Conservation (phyloP, 64 coral and sea anemone species). For the Montipora efflorescens region DNA sequence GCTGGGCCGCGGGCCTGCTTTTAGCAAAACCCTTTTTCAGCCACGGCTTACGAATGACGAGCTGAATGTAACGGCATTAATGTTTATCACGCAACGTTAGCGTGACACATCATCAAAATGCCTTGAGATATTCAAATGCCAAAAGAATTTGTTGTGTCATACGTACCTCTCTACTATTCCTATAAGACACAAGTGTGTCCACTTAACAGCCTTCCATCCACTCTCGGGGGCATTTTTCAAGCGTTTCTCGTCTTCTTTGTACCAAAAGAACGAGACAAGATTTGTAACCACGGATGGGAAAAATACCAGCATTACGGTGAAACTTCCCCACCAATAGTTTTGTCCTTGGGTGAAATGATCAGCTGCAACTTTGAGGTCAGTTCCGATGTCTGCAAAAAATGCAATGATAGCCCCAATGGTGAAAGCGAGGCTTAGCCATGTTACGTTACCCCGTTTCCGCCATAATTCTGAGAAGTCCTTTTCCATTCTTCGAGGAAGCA, state of each 20-base stretch:
- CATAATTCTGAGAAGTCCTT: constrained; percentile 71
- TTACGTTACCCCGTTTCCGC: constrained; percentile 77
- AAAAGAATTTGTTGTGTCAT: not conserved
- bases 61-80: too few species aligned
- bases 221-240: constrained; percentile 41
- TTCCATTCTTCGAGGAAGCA: constrained; percentile 50
- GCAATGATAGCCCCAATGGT: constrained; percentile 61
- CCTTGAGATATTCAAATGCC: too few species aligned
- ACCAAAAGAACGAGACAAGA: constrained; percentile 86
- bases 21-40: too few species aligned
- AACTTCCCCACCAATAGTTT: constrained; percentile 81
- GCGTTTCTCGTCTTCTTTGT: constrained; percentile 76
- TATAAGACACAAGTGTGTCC: constrained; percentile 70
- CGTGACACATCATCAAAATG: too few species aligned
- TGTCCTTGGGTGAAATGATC: constrained; percentile 69
- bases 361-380: constrained; percentile 82
- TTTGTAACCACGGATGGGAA: constrained; percentile 77
- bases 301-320: constrained; percentile 71
- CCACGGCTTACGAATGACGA: too few species aligned
- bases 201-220: constrained; percentile 64
- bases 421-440: constrained; percentile 77
- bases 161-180: constrained; percentile 80
- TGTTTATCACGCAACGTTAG: too few species aligned
- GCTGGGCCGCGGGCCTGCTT: too few species aligned
- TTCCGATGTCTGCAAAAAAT: constrained; percentile 80